Evolutionary conservation across 2,113 vertebrate genomes (phyloP).

Genomic region (Zosterops hypoxanthus): DNA sequence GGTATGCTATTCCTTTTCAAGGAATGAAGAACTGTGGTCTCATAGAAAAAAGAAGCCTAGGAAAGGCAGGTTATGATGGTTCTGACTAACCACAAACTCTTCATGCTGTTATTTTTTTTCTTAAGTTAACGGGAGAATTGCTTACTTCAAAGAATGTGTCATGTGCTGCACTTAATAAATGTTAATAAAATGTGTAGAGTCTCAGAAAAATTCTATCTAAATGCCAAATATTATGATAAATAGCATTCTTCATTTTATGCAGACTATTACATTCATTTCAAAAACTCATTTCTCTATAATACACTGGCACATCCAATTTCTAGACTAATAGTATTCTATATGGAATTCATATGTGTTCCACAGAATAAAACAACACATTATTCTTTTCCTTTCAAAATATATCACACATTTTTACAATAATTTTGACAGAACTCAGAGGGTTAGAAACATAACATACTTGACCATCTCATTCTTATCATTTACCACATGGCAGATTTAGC

Average conservation of each 20-base stretch:
- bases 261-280: background rate
- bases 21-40: background rate
- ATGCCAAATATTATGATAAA: slow-evolving; percentile 38
- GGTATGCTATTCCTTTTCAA: background rate
- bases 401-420: slow-evolving; percentile 37
- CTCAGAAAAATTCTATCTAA: background rate
- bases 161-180: background rate
- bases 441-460: slow-evolving; percentile 38
- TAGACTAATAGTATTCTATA: background rate
- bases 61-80: background rate
- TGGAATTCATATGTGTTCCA: background rate
- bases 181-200: slow-evolving; percentile 4
- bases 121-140: background rate
- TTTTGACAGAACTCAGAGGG: slow-evolving; percentile 39
- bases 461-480: slow-evolving; percentile 9
- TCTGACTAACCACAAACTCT: background rate
- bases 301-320: slow-evolving; percentile 18
- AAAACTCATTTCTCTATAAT: slow-evolving; percentile 12
- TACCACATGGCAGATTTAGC: slow-evolving; percentile 36
- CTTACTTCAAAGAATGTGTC: background rate
- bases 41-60: background rate
- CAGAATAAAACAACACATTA: slow-evolving; percentile 29
- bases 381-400: slow-evolving; percentile 11
- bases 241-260: background rate
- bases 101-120: background rate